Evolutionary conservation across 1,140 invertebrate species (phyloP).

Genomic region (Heterodera carotae): DNA sequence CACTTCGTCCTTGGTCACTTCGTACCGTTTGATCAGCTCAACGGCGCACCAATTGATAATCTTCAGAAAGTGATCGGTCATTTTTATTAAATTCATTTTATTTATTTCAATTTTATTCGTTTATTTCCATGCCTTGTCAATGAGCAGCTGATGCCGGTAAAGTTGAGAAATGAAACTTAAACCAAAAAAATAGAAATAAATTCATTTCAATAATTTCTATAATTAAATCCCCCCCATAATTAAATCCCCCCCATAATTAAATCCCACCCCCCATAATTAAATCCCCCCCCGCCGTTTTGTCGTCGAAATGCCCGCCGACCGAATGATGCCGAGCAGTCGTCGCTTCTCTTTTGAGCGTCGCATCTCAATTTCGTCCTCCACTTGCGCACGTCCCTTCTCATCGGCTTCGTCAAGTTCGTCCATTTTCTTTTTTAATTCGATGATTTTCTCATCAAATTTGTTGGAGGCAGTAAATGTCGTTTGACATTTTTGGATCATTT

Average conservation of each 20-base stretch:
- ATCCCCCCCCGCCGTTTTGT: not conserved
- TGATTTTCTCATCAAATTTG: conserved; percentile 37
- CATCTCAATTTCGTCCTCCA: conserved; percentile 36
- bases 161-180: conserved; percentile 40
- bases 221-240: not conserved
- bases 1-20: conserved; percentile 32
- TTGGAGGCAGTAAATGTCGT: conserved; percentile 42
- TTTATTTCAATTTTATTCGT: not conserved
- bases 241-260: not conserved
- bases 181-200: not conserved
- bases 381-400: conserved; percentile 3
- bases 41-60: conserved; percentile 42
- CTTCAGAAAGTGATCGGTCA: not conserved
- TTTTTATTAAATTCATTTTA: not conserved
- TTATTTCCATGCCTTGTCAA: conserved; percentile 26
- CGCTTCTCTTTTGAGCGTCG: conserved; percentile 35
- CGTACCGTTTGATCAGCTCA: conserved; percentile 35
- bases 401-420: conserved; percentile 26
- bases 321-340: conserved; percentile 38
- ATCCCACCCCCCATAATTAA: not conserved
- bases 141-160: conserved; percentile 38
- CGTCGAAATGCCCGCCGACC: conserved; percentile 12
- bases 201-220: too few species aligned
- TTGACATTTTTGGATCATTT: conserved; percentile 47
- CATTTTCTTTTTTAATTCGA: conserved; percentile 20